Percentiles rank a stretch among this genome's conserved stretches.
phyloP scores from a whole-genome alignment of 2,113 vertebrate species.

The Oncorhynchus tshawytscha region DNA sequence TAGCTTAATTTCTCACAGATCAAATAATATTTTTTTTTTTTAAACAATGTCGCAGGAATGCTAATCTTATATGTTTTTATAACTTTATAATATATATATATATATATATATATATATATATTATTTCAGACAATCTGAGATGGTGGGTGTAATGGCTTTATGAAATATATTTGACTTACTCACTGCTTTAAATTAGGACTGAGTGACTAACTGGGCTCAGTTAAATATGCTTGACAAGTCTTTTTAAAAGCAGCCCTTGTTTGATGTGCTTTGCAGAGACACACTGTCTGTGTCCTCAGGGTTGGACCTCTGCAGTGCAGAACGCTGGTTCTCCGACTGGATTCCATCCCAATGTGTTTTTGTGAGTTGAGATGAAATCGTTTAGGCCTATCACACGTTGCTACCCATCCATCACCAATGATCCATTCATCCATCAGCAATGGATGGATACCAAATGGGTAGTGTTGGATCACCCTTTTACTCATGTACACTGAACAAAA shows the following conservation, averaged over 20 bases:
- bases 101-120: too few relatives aligned
- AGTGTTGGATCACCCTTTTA: background rate
- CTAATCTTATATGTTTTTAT: too few relatives aligned
- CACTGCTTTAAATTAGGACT: background rate
- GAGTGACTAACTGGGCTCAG: background rate
- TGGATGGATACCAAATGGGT: background rate
- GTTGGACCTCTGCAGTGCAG: background rate
- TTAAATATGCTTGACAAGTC: background rate
- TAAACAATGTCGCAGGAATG: too few relatives aligned
- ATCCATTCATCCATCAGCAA: background rate
- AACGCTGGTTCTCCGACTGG: background rate
- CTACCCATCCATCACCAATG: too few relatives aligned
- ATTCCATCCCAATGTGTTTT: background rate
- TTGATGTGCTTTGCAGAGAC: background rate
- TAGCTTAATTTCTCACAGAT: too few relatives aligned
- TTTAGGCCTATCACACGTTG: too few relatives aligned
- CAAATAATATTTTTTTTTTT: too few relatives aligned
- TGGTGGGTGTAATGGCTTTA: background rate
- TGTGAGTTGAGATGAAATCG: background rate
- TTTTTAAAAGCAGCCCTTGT: background rate
- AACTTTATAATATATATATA: too few relatives aligned
- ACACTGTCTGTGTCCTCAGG: background rate
- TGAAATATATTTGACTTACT: background rate
- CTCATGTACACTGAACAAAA: background rate
- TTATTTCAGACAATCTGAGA: too few relatives aligned